Base-by-base conservation (phyloP, 2,888 invertebrate species). In the Chrysolina americana region DNA sequence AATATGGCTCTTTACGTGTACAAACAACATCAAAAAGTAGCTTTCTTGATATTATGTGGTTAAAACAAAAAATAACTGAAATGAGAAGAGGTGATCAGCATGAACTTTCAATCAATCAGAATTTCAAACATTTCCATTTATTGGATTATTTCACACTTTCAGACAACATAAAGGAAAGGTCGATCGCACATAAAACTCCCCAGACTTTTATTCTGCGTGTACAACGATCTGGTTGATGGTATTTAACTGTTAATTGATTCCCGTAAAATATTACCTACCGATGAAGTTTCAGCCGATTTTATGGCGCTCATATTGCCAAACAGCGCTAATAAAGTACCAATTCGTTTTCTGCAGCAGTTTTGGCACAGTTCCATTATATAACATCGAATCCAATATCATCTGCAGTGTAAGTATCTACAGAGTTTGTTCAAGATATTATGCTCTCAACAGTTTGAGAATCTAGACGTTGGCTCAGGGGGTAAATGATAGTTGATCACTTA, bases 281-380 rank as follows among this genome's bases (percentile, higher is more conserved):
- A 56, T 56, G 36, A 59, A 59, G 36, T 36, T 59, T 59, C 59
- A 28, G n/a, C 8, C 17, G 5, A n/a, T 59, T 59, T 36, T n/a
- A 59, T 36, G 11, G 59, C 36, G 8, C 23, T 59, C 36, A 28
- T 28, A 59, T n/a, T 59, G 59, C 59, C 59, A 17, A 59, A 59
- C 36, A 59, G 36, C 15, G 28, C n/a, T n/a, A 59, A 59, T 59
- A 36, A 59, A 59, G 28, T 28, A 59, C 28, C 28, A 28, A 9
- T 28, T 59, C 59, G 36, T 59, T 59, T 36, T 36, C 59, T 36
- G 15, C 13, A 5, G n/a, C 23, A 36, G 15, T n/a, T 59, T 59
- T 59, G 59, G 59, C 59, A 59, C 36, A 15, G 59, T 59, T 59
- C 59, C 59, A 59, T 59, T 13, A 59, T n/a, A n/a, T 28, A 28